These are phyloP conservation scores for Cephalotes varians DNA, from an alignment of 2,888 invertebrate genomes.

Conservation along the genomic window DNA sequence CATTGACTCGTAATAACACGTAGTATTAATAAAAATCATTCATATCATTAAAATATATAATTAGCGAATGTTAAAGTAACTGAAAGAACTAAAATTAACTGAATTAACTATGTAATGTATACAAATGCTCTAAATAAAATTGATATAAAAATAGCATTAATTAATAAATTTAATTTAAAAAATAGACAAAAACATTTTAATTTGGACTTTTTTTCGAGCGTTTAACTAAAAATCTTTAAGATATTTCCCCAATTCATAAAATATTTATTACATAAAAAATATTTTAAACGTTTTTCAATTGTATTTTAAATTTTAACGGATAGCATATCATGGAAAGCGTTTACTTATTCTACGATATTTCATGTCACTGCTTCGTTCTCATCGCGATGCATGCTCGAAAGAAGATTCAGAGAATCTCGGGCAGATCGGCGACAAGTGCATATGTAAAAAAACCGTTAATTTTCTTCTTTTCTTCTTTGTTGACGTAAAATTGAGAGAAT, in stretches of 20 bases:
- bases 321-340: not conserved
- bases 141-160: not conserved
- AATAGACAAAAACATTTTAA: not conserved
- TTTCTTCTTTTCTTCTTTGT: not conserved
- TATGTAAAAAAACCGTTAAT: slow-evolving; percentile 53
- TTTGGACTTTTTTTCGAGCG: not conserved
- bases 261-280: not conserved
- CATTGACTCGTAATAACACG: not conserved
- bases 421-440: not conserved
- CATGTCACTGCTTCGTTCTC: slow-evolving; percentile 11
- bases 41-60: not conserved
- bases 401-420: not conserved
- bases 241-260: not conserved
- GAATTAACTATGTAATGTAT: not conserved
- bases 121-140: not conserved
- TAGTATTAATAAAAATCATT: not conserved
- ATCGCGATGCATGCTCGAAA: not conserved
- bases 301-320: not conserved
- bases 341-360: slow-evolving; percentile 2
- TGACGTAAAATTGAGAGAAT: slow-evolving; percentile 14
- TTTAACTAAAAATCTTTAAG: not conserved
- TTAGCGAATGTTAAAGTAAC: not conserved
- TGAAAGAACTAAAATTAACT: not conserved
- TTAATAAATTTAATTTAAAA: not conserved
- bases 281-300: not conserved